Base-by-base conservation (phyloP, 2,888 invertebrate species). In the Nomada ferruginata region DNA sequence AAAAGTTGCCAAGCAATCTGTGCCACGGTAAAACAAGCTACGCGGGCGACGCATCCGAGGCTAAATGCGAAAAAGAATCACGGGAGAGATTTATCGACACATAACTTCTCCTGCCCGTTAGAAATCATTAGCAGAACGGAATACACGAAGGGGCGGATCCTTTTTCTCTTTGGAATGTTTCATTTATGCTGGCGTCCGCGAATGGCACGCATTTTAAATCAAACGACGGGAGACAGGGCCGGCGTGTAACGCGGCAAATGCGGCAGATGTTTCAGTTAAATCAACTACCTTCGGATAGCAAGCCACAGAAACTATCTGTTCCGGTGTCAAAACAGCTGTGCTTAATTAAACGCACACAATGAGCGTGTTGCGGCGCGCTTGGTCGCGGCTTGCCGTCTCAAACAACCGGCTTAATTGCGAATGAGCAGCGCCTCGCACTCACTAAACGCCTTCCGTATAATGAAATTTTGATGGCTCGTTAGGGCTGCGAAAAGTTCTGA, bases 241-340 rank as follows among this genome's bases (percentile, higher is more conserved):
- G 69, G 79, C 76, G 73, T 76, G 76, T 63, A 77, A 76, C 80
- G 81, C 78, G 89, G 87, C 89, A 85, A 88, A 85, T 85, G 91
- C 89, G 82, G 90, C 92, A 92, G 91, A 92, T 92, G 92, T 91
- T 92, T 85, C 90, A 88, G 89, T 91, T 91, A 92, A 92, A 92
- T 92, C 91, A 92, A 91, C 91, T 86, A 87, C 86, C 87, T 89
- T 91, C 90, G 91, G 91, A 89, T 88, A 82, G 76, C 69, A 78
- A 83, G 81, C 85, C 83, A 70, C 88, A 85, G 87, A 84, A 84
- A 89, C 88, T 90, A 89, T 90, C 85, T 82, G 84, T 85, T 87
- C 87, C 88, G 83, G 84, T 88, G 89, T 91, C 90, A 92, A 91
- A 92, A 91, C 90, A 92, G 90, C 92, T 91, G 90, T 84, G 89